Evolutionary conservation across 1,140 invertebrate species (phyloP), one percentile per base, ranked within the genome.

Genomic region (Neodiprion lecontei): DNA sequence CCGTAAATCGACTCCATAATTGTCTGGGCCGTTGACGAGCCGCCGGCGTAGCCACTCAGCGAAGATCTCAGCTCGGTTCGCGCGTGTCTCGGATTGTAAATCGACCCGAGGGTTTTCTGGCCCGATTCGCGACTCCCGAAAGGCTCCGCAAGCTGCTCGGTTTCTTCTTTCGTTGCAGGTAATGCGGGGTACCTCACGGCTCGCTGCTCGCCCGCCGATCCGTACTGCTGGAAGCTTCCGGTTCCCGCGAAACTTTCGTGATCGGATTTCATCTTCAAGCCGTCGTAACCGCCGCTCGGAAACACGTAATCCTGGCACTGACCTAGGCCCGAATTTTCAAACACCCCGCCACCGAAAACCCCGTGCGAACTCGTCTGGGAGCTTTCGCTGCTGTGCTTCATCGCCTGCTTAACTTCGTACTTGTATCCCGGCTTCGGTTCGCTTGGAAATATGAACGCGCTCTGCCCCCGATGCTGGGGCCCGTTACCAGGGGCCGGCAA

Each of bases 1-100:
- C 80, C 80, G 61, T 84, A 86, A 47, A 86, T 82, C 9, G 86
- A 82, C 11, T 81, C 82, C 76, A 83, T 79, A 14, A 83, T 81
- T 1, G 80, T 82, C 47, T 83, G 81, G 17, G 76, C 79, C 11
- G 67, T 69, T 47, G 82, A 73, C 50, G 74, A 74, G 65, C 71
- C 77, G 71, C 79, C 81, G 49, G 71, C 77, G 67, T 67, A 77
- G 12, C 23, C 23, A 14, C 10, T 14, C 11, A 47, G 11, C 3
- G 80, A 76, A 0, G 71, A 72, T 28, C 80, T 74, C 0, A 79
- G 72, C 7, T 85, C 80, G 67, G 82, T 83, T 67, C 79, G 79
- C 12, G 72, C 75, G 28, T 81, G 80, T 11, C 82, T 74, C 7
- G 78, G 74, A 40, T 77, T 75, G 74, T 61, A 61, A 12, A 48